phyloP scores from a whole-genome alignment of 2,888 invertebrate species.

The Melikaiella ostensackeni region DNA sequence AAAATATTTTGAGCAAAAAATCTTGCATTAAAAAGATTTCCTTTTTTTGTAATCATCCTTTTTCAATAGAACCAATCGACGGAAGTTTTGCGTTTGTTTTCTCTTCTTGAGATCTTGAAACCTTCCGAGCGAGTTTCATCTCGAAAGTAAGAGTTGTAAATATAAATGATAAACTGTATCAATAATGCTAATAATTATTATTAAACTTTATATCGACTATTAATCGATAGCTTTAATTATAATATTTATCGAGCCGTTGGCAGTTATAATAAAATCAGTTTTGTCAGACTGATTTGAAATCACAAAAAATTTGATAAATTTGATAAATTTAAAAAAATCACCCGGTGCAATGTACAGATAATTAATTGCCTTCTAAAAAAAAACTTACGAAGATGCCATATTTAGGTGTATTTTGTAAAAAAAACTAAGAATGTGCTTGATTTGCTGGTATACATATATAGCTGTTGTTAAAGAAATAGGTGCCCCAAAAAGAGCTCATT shows the following conservation, averaged over 20 bases:
- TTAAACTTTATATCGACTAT: constrained; percentile 67
- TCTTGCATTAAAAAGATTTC: not conserved
- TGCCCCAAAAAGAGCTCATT: not conserved
- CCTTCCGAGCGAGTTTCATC: constrained; percentile 17
- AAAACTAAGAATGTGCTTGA: constrained; percentile 10
- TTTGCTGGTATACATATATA: constrained; percentile 17
- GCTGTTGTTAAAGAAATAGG: constrained; percentile 26
- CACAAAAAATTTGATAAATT: not conserved
- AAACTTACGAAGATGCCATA: constrained; percentile 64
- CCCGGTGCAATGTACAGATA: constrained; percentile 31
- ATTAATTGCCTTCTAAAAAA: constrained; percentile 5
- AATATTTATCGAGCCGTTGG: constrained; percentile 47
- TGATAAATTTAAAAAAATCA: constrained; percentile 17
- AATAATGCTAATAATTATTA: constrained; percentile 68
- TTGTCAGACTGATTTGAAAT: constrained; percentile 32
- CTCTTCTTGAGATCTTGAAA: constrained; percentile 40
- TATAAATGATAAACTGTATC: constrained; percentile 70
- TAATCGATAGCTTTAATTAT: constrained; percentile 71
- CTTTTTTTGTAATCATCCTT: not conserved
- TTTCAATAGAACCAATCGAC: constrained; percentile 36
- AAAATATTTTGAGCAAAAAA: not conserved
- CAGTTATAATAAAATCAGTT: constrained; percentile 26
- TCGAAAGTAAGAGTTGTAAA: constrained; percentile 67
- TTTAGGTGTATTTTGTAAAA: constrained; percentile 59
- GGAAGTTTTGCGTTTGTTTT: constrained; percentile 50